phyloP scores from a whole-genome alignment of 2,888 invertebrate genomes.

The Sphaerophoria taeniata region DNA sequence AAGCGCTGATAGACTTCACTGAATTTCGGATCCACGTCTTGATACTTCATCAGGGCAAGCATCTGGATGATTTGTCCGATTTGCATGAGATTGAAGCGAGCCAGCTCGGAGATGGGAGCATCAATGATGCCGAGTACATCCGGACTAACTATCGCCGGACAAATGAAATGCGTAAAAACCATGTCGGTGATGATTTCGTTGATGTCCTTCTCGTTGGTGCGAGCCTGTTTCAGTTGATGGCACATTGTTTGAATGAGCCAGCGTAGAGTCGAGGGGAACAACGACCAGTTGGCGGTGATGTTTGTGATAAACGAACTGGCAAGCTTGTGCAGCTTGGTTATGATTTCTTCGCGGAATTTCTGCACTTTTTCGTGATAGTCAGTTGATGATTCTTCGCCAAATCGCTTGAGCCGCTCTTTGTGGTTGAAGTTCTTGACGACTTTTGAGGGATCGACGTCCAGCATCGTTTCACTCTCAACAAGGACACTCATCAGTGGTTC shows the following conservation, averaged over 20 bases:
- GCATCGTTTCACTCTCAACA: constrained; percentile 94
- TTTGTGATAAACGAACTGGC: constrained; percentile 92
- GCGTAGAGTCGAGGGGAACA: constrained; percentile 94
- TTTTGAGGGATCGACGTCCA: constrained; percentile 96
- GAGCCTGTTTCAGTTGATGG: constrained; percentile 86
- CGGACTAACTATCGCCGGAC: constrained; percentile 98
- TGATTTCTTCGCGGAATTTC: constrained; percentile 91
- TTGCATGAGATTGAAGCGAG: constrained; percentile 94
- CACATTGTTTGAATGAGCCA: constrained; percentile 96
- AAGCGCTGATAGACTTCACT: constrained; percentile 91
- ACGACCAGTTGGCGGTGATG: constrained; percentile 92
- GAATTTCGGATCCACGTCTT: constrained; percentile 89
- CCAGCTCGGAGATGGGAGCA: constrained; percentile 94
- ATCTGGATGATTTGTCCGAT: constrained; percentile 97
- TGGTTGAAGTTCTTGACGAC: constrained; percentile 83
- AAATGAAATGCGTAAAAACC: constrained; percentile 96
- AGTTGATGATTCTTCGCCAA: constrained; percentile 89
- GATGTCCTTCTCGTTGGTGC: constrained; percentile 80
- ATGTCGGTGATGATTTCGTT: constrained; percentile 93
- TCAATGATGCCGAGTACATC: constrained; percentile 97
- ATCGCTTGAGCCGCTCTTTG: constrained; percentile 85
- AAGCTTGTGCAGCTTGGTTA: constrained; percentile 90
- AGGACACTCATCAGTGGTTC: constrained; percentile 95
- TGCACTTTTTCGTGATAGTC: constrained; percentile 89
- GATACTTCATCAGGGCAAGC: constrained; percentile 91